Evolutionary conservation across 2,888 invertebrate species (phyloP), one percentile per base, ranked within the genome.

Genomic region (Parascotia fuliginaria): DNA sequence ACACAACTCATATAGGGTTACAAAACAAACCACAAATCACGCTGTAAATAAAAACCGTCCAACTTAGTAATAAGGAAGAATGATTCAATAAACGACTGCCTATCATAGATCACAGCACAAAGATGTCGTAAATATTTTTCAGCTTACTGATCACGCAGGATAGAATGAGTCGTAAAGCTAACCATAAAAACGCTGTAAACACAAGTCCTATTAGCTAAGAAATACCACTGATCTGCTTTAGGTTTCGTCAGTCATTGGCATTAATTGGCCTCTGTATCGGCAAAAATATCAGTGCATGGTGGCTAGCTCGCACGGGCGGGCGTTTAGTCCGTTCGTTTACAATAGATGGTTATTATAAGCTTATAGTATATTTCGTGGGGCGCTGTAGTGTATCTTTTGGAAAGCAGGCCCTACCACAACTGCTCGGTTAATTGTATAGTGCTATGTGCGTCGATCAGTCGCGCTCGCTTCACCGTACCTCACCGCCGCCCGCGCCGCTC

Each of bases 181-280:
- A 36, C 50, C 56, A 70, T 68, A 70, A 65, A 71, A 68, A 59
- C 51, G 47, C 60, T 64, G 60, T 66, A 67, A 73, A 76, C 74
- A 67, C 73, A 60, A 74, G 73, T 78, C 79, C 56, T 77, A 83
- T 79, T 80, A 75, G 73, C 76, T 68, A 73, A 76, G 77, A 73
- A 79, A 80, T 70, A 76, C 73, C 76, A 73, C 75, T 75, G 79
- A 81, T 81, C 79, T 81, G 80, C 74, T 83, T 79, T 78, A 70
- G 65, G 81, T 85, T 87, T 87, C 83, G 85, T 83, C 83, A 87
- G 81, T 84, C 83, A 85, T 83, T 83, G 87, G 79, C 85, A 85
- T 83, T 87, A 87, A 87, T 88, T 87, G 83, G 75, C 81, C 70
- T 75, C 70, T 66, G 75, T 77, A 77, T 75, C 81, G 79, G 77